Evolutionary conservation across 2,113 vertebrate species (phyloP).

Genomic region (Perognathus longimembris): DNA sequence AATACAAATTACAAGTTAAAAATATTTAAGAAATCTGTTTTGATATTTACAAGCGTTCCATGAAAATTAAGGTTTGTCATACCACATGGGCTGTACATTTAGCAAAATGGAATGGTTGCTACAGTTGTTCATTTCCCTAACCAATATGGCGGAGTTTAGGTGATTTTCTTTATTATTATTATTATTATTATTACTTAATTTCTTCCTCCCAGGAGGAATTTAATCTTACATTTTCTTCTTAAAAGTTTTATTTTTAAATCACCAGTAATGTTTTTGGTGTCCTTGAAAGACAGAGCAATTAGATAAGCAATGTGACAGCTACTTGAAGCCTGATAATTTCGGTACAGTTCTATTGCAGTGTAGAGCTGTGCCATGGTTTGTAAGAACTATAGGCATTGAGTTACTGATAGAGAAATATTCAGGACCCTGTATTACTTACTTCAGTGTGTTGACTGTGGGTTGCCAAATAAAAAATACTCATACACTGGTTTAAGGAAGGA

Average conservation of each 20-base stretch:
- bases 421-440: conserved; percentile 88
- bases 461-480: conserved; percentile 85
- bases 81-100: conserved; percentile 90
- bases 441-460: conserved; percentile 78
- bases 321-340: conserved; percentile 80
- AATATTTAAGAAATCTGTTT: conserved; percentile 93
- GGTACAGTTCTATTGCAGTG: conserved; percentile 85
- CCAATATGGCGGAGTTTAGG: conserved; percentile 76
- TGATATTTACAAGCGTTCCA: conserved; percentile 92
- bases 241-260: conserved; percentile 80
- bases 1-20: conserved; percentile 95
- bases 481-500: conserved; percentile 84
- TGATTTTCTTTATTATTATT: conserved; percentile 3
- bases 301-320: conserved; percentile 86
- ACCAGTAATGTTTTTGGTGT: conserved; percentile 78
- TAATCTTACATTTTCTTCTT: conserved; percentile 80
- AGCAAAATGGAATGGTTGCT: conserved; percentile 88
- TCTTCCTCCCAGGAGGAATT: conserved; percentile 81
- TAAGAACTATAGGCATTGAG: conserved; percentile 81
- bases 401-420: conserved; percentile 86
- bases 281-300: conserved; percentile 86
- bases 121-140: conserved; percentile 85
- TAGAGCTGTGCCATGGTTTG: conserved; percentile 81
- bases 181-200: conserved; percentile 3
- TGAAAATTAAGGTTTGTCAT: conserved; percentile 88